Evolutionary conservation across 2,113 vertebrate species (phyloP), one percentile per base, ranked within the genome.

Genomic region (Apistogramma diplotaenia): DNA sequence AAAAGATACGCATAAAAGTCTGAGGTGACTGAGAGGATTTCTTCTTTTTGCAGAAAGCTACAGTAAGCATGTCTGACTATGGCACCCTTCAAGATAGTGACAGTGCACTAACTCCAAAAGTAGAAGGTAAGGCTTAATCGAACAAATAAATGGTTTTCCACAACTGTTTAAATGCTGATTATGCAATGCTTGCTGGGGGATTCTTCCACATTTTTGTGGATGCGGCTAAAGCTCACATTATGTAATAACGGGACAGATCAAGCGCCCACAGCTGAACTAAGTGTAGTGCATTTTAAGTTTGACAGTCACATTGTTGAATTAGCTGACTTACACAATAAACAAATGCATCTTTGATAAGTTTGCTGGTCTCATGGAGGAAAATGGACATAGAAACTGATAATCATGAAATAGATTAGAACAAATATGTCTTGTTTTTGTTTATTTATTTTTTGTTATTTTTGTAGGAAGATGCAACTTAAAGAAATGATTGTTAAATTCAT

Each of bases 11-110:
- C 53, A 51, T 27, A 31, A 49, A 13, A 18, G 29, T 72, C 33
- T 25, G 23, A 76, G 72, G 37, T 55, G 61, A 31, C 11, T 82
- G 21, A 59, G 65, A 56, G 31, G 40, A 70, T 57, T 60, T 61
- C 7, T 87, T 73, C 53, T 78, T 81, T 89, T 87, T 80, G 57
- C 85, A 95, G 94, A 87, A 43, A 74, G 84, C 78, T 33, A 51
- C 54, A 23, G 71, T 25, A 80, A 31, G 18, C 31, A n/a, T 18
- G n/a, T 12, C 73, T 46, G 89, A 88, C 62, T 82, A 88, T 79
- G 87, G 57, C 7, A 57, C 43, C n/a, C 37, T 29, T 55, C 78
- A 13, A 53, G 85, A 89, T n/a, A 8, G 23, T 18, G 61, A 59
- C 27, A 53, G n/a, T 57, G 83, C 21, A 81, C 57, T 19, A 61